phyloP scores from a whole-genome alignment of 2,113 vertebrate genomes.

The Scophthalmus maximus region DNA sequence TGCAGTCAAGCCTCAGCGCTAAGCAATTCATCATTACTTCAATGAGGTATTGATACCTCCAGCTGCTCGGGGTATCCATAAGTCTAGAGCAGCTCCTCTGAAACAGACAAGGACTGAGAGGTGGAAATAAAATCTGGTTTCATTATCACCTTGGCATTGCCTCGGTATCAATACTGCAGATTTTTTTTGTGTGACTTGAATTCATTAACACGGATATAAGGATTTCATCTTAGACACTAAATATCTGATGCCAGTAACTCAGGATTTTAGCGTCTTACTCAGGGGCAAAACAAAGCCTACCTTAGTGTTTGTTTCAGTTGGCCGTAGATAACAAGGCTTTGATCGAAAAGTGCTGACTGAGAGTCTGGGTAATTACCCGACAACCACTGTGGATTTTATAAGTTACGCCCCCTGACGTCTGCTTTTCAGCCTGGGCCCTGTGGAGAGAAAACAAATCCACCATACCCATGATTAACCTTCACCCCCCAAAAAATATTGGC shows the following conservation, averaged over 20 bases:
- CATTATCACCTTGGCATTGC: slow-evolving; percentile 5
- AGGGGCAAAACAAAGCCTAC: slow-evolving; percentile 60
- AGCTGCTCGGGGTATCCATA: too few relatives aligned
- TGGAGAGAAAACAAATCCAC: slow-evolving; percentile 13
- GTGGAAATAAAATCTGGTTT: slow-evolving; percentile 10
- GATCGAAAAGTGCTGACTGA: slow-evolving; percentile 82
- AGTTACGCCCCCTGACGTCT: slow-evolving; percentile 70
- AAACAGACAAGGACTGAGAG: neutral
- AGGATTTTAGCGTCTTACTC: slow-evolving; percentile 45
- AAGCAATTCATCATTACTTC: slow-evolving; percentile 35
- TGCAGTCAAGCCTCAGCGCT: slow-evolving; percentile 20
- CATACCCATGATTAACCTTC: slow-evolving; percentile 33
- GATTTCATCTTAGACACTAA: slow-evolving; percentile 52
- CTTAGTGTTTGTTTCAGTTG: slow-evolving; percentile 66
- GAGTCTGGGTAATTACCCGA: slow-evolving; percentile 77
- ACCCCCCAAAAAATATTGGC: slow-evolving; percentile 28
- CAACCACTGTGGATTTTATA: slow-evolving; percentile 76
- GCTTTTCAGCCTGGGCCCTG: slow-evolving; percentile 43
- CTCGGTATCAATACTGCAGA: neutral
- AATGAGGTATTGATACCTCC: slow-evolving; percentile 9
- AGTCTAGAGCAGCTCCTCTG: neutral
- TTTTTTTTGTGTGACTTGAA: slow-evolving; percentile 23
- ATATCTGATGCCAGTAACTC: slow-evolving; percentile 53
- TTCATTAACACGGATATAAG: slow-evolving; percentile 50
- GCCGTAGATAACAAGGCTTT: slow-evolving; percentile 74